Base-by-base conservation (phyloP, 2,113 vertebrate species). In the Eolophus roseicapilla region DNA sequence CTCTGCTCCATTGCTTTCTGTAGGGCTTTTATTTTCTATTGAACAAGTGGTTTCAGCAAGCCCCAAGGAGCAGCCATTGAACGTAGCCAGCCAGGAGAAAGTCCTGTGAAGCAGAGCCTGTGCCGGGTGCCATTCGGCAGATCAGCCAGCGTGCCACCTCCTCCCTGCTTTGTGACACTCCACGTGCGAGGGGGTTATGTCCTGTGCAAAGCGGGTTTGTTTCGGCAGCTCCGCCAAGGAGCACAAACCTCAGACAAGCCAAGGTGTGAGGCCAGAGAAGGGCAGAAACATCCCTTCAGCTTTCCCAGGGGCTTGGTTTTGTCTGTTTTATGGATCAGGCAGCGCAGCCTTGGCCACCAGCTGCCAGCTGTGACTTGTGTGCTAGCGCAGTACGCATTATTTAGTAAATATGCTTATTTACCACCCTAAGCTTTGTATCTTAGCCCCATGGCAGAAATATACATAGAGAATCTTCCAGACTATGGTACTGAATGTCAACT, bases 161-260 rank as follows among this genome's bases (percentile, higher is more conserved):
- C 53, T 75, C 69, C 57, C 21, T 37, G 29, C 64, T 55, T 1
- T 0, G 43, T 14, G 52, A 23, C 28, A 2, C 63, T n/a, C 68
- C 12, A 1, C 1, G 2, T 16, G 17, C 0, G 0, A 35, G 28
- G 52, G 29, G 60, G 62, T 0, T 0, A 19, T 0, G 0, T 71
- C 44, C 27, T 28, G 1, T 0, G 17, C 53, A 27, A 11, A 14
- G 25, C 8, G 15, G 7, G 0, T 50, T 75, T 47, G 31, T 69
- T 78, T 24, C 1, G 8, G n/a, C 37, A 46, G 44, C 82, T 57
- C 33, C 3, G 1, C 62, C 13, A 27, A 74, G 68, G 84, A 76
- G 35, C 43, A 7, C 43, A 43, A 41, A 57, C 69, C 62, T 75
- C 29, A 17, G 84, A 23, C 39, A n/a, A 27, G 59, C 29, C 10